Base-by-base conservation (phyloP, 2,113 vertebrate genomes). In the Siniperca knerii region DNA sequence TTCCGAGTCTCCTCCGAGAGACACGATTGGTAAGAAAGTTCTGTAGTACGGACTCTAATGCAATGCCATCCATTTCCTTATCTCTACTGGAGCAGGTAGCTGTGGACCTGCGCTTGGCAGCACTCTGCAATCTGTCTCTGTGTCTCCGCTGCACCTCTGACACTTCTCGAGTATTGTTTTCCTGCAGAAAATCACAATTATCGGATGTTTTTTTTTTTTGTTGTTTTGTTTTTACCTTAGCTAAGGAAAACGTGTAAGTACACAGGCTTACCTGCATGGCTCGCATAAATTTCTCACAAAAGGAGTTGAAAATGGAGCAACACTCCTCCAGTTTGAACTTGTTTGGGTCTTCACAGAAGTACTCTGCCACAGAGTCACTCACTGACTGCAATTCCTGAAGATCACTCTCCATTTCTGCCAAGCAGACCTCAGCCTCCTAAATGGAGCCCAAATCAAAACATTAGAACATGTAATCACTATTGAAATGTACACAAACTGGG, bases 301-400 rank as follows among this genome's bases (percentile, higher is more conserved):
- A 96, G 9, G 92, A 94, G 50, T 93, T 70, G 83, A 96, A 96
- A 86, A 96, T 93, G 52, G 91, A 90, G 86, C 94, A 96, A 71
- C 95, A 96, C 54, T 96, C 96, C 37, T 96, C 94, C 83, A 96
- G 86, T 79, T 86, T 93, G 83, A 96, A 96, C 61, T 90, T 92
- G 29, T 25, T 70, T 13, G 95, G 90, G 5, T 96, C 95, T 83
- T 96, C 96, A 77, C 96, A 96, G 87, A 96, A 95, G 90, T 95
- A 96, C 25, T 95, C 93, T 0, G 96, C 95, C 73, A 96, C 95
- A 8, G 92, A 87, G 48, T 93, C 86, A 25, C 87, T 95, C 42
- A 93, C 64, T 0, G 86, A 73, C 79, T 91, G 89, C 29, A 96
- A 50, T 13, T 85, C 75, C 75, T 92, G 77, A 33, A 96, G 89